Evolutionary conservation across 2,888 invertebrate genomes (phyloP).

Genomic region (Fragum whitleyi): DNA sequence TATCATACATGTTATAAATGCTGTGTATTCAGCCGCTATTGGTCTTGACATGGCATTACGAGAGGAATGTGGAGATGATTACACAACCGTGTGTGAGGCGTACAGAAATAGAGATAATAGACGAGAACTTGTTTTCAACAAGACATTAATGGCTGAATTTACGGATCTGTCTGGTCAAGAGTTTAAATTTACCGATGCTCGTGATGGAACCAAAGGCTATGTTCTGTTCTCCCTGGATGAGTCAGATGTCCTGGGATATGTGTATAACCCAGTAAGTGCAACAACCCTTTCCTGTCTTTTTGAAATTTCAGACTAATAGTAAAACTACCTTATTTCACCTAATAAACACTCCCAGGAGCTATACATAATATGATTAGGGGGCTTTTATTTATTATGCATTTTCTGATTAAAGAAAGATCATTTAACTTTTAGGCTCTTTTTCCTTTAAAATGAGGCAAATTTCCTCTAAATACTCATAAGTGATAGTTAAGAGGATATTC

Average conservation of each 20-base stretch:
- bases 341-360: too few species aligned
- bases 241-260: slow-evolving; percentile 40
- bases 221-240: slow-evolving; percentile 66
- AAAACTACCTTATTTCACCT: too few species aligned
- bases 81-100: slow-evolving; percentile 78
- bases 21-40: slow-evolving; percentile 81
- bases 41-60: slow-evolving; percentile 77
- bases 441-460: too few species aligned
- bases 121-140: slow-evolving; percentile 66
- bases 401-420: too few species aligned
- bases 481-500: too few species aligned
- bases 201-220: slow-evolving; percentile 81
- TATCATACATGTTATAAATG: slow-evolving; percentile 81
- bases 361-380: too few species aligned
- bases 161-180: slow-evolving; percentile 72
- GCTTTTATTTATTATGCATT: too few species aligned
- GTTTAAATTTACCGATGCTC: slow-evolving; percentile 72
- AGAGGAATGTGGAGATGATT: slow-evolving; percentile 74
- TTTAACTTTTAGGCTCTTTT: too few species aligned
- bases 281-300: neutral
- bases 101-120: slow-evolving; percentile 68
- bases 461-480: too few species aligned
- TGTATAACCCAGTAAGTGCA: slow-evolving; percentile 62
- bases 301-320: too few species aligned
- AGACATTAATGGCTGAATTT: slow-evolving; percentile 74